Conservation (phyloP, 2,888 invertebrate species). For the Coleophora flavipennella region DNA sequence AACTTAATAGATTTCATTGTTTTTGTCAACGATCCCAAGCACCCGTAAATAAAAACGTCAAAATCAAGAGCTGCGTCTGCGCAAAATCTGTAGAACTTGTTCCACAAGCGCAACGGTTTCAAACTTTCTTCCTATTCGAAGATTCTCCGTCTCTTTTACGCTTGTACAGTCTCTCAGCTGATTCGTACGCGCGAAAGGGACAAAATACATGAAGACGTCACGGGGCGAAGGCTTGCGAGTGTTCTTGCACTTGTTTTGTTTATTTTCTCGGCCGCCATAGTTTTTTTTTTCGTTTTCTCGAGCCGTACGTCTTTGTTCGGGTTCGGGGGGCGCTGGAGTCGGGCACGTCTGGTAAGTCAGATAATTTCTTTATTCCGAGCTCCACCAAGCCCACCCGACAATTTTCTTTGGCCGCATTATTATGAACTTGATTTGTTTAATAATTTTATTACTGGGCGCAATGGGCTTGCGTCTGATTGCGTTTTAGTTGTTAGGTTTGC, state of each 20-base stretch:
- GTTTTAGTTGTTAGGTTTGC: conserved; percentile 42
- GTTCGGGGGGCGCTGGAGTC: conserved; percentile 49
- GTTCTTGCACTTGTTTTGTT: conserved; percentile 70
- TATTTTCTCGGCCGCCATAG: conserved; percentile 55
- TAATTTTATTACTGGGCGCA: conserved; percentile 67
- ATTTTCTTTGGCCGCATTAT: conserved; percentile 66
- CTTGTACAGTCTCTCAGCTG: conserved; percentile 22
- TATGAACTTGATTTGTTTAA: conserved; percentile 71
- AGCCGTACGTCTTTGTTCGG: conserved; percentile 67
- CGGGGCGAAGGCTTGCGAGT: conserved; percentile 64
- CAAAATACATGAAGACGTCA: conserved; percentile 68
- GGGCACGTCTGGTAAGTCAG: conserved; percentile 56
- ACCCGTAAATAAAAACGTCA: conserved; percentile 30
- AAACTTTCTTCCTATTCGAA: conserved; percentile 65
- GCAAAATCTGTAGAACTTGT: conserved; percentile 70
- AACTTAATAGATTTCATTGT: neutral
- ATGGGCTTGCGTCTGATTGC: conserved; percentile 19
- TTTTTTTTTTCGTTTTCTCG: conserved; percentile 45
- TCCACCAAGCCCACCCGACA: conserved; percentile 59
- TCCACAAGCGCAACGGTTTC: conserved; percentile 54
- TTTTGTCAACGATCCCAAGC: neutral
- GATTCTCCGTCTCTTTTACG: conserved; percentile 41
- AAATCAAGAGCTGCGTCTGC: conserved; percentile 44
- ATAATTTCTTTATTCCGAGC: conserved; percentile 63
- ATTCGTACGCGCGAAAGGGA: conserved; percentile 47